Evolutionary conservation across 2,888 invertebrate genomes (phyloP).

Genomic region (Spatulosminthurus flaviceps): DNA sequence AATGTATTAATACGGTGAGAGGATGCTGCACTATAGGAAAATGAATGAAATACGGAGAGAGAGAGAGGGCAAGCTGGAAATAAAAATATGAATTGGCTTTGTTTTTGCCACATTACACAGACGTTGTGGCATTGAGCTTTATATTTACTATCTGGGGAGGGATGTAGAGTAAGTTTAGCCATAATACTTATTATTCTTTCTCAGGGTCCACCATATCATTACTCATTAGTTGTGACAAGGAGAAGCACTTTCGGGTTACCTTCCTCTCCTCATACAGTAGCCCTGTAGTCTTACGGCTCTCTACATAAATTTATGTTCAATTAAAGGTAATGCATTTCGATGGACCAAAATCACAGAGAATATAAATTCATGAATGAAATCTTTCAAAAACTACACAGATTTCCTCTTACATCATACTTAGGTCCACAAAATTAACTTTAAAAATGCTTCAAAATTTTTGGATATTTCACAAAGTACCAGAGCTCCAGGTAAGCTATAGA

Average conservation of each 20-base stretch:
- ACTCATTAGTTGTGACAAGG: constrained; percentile 49
- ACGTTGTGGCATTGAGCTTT: neutral
- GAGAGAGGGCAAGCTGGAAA: constrained; percentile 7
- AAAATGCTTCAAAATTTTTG: too few relatives aligned
- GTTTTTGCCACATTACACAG: constrained; percentile 20
- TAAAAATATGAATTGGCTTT: constrained; percentile 38
- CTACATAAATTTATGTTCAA: too few relatives aligned
- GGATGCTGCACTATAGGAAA: neutral
- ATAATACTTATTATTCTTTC: neutral
- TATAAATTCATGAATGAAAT: too few relatives aligned
- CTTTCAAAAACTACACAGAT: too few relatives aligned
- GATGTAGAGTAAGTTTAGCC: neutral
- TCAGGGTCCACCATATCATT: constrained; percentile 45
- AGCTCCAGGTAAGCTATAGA: too few relatives aligned
- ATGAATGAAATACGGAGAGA: constrained; percentile 14
- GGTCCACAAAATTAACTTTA: too few relatives aligned
- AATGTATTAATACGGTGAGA: neutral
- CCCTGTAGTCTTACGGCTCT: too few relatives aligned
- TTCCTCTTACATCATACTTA: too few relatives aligned
- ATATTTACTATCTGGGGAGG: too few relatives aligned
- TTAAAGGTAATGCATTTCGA: too few relatives aligned
- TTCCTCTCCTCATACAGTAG: neutral
- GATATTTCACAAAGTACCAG: too few relatives aligned
- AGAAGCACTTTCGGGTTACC: constrained; percentile 47
- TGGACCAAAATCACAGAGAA: too few relatives aligned